A percentile compares a stretch with the other conserved stretches of the same genome.
phyloP scores from a whole-genome alignment of 2,113 vertebrate genomes.

The Gracilinanus agilis region DNA sequence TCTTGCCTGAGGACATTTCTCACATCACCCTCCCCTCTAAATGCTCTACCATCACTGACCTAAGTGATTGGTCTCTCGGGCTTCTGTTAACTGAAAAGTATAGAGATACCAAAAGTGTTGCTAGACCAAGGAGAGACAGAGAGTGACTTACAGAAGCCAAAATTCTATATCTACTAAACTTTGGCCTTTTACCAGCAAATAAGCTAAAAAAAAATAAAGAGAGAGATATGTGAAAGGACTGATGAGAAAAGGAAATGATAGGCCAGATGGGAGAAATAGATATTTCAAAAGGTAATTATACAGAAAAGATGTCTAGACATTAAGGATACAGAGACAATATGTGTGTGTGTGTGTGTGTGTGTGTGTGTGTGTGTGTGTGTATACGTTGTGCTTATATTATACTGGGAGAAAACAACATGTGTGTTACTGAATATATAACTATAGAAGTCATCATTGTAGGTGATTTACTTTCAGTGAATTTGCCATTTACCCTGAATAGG shows the following conservation, averaged over 20 bases:
- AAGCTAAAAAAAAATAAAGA: neutral
- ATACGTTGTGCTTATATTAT: neutral
- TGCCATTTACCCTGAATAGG: neutral
- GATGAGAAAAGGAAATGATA: neutral
- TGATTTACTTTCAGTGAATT: neutral
- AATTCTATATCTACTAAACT: neutral
- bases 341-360: too few relatives aligned
- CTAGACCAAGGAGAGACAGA: neutral
- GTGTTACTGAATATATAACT: neutral
- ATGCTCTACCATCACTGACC: too few relatives aligned
- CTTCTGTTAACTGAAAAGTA: neutral
- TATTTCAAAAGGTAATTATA: neutral
- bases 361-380: too few relatives aligned
- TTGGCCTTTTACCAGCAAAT: neutral
- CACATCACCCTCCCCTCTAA: too few relatives aligned
- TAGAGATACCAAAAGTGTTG: neutral
- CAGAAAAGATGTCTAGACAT: neutral
- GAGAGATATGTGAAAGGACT: neutral
- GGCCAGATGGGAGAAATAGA: neutral
- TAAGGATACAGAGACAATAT: neutral
- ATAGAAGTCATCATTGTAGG: neutral
- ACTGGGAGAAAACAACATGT: neutral
- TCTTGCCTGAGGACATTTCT: too few relatives aligned
- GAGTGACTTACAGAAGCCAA: neutral
- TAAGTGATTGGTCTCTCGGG: neutral